Conservation (phyloP, 2,888 invertebrate genomes). For the Mimas tiliae region DNA sequence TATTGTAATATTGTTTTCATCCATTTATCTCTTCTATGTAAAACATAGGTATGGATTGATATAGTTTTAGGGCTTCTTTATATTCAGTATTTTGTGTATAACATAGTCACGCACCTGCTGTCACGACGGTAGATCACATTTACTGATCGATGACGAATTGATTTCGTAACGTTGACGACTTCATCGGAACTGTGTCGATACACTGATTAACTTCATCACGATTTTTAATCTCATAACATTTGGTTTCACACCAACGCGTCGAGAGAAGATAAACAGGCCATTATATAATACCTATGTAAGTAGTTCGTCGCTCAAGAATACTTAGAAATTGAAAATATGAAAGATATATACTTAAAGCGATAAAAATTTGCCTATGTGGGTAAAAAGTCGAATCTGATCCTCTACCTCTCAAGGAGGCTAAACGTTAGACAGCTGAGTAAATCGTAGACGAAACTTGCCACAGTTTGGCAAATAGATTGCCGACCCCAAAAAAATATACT, state of each 20-base stretch:
- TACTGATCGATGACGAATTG: constrained; percentile 73
- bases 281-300: neutral
- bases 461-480: too few relatives aligned
- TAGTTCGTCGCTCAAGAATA: neutral
- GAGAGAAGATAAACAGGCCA: neutral
- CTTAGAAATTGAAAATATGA: too few relatives aligned
- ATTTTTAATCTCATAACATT: constrained; percentile 36
- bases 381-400: too few relatives aligned
- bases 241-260: constrained; percentile 4
- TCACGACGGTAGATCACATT: constrained; percentile 76
- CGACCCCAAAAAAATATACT: too few relatives aligned
- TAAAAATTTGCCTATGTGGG: too few relatives aligned
- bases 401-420: too few relatives aligned
- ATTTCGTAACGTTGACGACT: constrained; percentile 73
- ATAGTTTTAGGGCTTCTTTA: constrained; percentile 29
- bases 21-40: too few relatives aligned
- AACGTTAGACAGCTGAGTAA: too few relatives aligned
- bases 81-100: constrained; percentile 30
- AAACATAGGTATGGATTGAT: too few relatives aligned
- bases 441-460: too few relatives aligned
- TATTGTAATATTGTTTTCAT: too few relatives aligned
- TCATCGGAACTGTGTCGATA: constrained; percentile 69
- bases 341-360: too few relatives aligned
- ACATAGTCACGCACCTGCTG: constrained; percentile 63
- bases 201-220: constrained; percentile 57